These are phyloP conservation scores for Lamellibrachia satsuma DNA, from an alignment of 2,888 invertebrate species.

Conservation along the genomic window DNA sequence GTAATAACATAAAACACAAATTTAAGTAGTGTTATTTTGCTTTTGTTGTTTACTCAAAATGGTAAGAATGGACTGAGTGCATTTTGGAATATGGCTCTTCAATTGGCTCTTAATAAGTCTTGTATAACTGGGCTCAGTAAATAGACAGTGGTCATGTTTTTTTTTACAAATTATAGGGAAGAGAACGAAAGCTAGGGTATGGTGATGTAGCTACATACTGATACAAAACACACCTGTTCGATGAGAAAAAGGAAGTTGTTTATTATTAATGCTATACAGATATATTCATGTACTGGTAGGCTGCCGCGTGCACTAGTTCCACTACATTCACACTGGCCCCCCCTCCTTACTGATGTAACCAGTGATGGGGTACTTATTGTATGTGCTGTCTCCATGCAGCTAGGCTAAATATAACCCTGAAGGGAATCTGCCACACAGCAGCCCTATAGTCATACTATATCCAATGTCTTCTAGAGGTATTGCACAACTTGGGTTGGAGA, in stretches of 20 bases:
- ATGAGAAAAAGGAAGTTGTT: background rate
- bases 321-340: background rate
- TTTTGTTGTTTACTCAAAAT: too few relatives aligned
- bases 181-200: too few relatives aligned
- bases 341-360: background rate
- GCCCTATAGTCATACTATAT: background rate
- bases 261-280: background rate
- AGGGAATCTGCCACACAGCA: background rate
- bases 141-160: too few relatives aligned
- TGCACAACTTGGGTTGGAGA: background rate
- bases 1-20: too few relatives aligned
- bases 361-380: background rate
- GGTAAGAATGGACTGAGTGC: too few relatives aligned
- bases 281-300: background rate
- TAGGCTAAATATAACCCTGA: background rate
- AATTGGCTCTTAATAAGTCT: too few relatives aligned
- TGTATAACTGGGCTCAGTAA: too few relatives aligned
- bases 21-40: too few relatives aligned
- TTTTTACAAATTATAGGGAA: too few relatives aligned
- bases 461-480: background rate
- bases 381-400: background rate
- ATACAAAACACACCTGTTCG: background rate
- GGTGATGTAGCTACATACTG: background rate
- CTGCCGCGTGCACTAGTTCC: background rate
- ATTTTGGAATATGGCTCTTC: too few relatives aligned